Conservation (phyloP, 30 jellyfish, hydroid and myxozoan species). For the Cassiopea andromeda region DNA sequence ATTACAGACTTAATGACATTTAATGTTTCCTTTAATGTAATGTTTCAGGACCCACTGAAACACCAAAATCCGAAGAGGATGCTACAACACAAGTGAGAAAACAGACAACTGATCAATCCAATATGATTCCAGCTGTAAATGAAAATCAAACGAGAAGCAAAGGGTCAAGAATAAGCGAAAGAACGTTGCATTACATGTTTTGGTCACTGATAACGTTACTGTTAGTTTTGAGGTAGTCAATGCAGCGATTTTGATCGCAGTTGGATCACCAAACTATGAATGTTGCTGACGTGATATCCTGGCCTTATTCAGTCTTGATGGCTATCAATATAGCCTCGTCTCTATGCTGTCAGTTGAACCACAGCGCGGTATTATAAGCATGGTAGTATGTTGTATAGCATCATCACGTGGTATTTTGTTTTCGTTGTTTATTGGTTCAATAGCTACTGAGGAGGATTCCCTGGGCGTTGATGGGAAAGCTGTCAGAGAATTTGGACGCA, state of each 20-base stretch:
- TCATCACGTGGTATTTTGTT: background rate
- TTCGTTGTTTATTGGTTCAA: background rate
- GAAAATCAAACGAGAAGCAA: constrained; percentile 18
- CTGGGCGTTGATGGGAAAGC: background rate
- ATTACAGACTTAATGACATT: no score
- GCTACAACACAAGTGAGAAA: background rate
- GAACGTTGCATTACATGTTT: constrained; percentile 52
- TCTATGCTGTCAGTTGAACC: background rate
- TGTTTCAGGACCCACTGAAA: constrained; percentile 10
- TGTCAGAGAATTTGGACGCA: background rate
- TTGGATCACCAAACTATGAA: background rate
- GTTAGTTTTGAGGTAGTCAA: constrained; percentile 50
- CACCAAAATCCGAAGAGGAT: constrained; percentile 2
- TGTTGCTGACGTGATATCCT: background rate
- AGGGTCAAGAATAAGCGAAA: background rate
- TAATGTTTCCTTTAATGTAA: no score
- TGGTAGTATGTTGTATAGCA: constrained; percentile 8
- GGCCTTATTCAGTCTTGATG: background rate
- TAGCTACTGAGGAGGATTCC: no score
- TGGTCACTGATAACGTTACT: constrained; percentile 57
- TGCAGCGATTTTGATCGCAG: background rate
- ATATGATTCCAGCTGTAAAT: background rate
- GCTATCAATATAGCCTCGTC: background rate
- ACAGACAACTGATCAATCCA: constrained; percentile 6
- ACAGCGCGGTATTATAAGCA: background rate